These are phyloP conservation scores for Eledona agricola DNA, from an alignment of 2,888 invertebrate genomes.

Conservation along the genomic window DNA sequence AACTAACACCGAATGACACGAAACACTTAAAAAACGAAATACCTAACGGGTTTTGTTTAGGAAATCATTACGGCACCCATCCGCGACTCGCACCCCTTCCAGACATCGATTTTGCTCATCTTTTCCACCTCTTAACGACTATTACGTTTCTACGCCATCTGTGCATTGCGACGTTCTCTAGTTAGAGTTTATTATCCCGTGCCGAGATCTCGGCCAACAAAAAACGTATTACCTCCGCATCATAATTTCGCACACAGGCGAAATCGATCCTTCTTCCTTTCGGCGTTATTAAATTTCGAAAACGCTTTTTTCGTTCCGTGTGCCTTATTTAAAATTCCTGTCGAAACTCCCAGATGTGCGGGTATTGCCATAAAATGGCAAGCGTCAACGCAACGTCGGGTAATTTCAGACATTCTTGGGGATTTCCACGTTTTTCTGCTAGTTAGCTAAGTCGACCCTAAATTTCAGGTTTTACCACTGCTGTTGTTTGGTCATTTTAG, in stretches of 20 bases:
- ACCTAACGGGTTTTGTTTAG: not conserved
- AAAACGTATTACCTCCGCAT: constrained; percentile 18
- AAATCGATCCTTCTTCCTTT: constrained; percentile 12
- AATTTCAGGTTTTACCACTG: too few relatives aligned
- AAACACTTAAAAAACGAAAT: not conserved
- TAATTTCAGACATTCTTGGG: too few relatives aligned
- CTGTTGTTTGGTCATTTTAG: too few relatives aligned
- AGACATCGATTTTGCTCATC: constrained; percentile 4
- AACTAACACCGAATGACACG: constrained; percentile 13
- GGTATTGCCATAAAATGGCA: too few relatives aligned
- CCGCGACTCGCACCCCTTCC: not conserved
- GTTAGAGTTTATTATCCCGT: constrained; percentile 22
- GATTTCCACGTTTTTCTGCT: too few relatives aligned
- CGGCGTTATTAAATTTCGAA: constrained; percentile 20
- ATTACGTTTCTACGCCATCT: constrained; percentile 20
- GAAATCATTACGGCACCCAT: constrained; percentile 1
- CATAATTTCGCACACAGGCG: constrained; percentile 14
- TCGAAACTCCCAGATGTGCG: too few relatives aligned
- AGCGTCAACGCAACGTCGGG: too few relatives aligned
- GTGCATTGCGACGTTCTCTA: constrained; percentile 16
- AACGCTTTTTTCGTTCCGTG: too few relatives aligned
- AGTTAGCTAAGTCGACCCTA: too few relatives aligned
- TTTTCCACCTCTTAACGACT: constrained; percentile 1
- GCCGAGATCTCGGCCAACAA: constrained; percentile 5
- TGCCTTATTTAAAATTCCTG: too few relatives aligned